A percentile compares a stretch with the other conserved stretches of the same genome.
These are phyloP conservation scores for Thyatira batis DNA, from an alignment of 2,888 invertebrate genomes.

Conservation along the genomic window DNA sequence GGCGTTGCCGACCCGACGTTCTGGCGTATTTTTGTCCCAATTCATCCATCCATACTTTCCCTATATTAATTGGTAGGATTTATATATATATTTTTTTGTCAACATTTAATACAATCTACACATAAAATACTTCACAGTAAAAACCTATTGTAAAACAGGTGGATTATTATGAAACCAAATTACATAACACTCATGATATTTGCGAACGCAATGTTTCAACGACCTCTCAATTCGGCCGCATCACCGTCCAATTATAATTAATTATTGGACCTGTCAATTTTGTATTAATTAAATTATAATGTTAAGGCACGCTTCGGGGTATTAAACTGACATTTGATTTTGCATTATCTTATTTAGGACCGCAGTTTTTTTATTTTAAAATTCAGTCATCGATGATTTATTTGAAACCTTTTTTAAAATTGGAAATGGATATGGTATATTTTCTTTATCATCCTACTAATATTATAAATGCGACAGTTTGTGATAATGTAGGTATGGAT, in stretches of 20 bases:
- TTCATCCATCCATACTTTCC: too few relatives aligned
- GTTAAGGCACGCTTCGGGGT: conserved; percentile 26
- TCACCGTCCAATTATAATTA: conserved; percentile 44
- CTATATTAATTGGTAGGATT: too few relatives aligned
- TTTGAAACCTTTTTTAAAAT: too few relatives aligned
- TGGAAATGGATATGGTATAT: too few relatives aligned
- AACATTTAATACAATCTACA: not conserved
- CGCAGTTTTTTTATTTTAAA: conserved; percentile 15
- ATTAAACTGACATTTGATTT: conserved; percentile 28
- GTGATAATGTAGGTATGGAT: not conserved
- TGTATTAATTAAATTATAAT: conserved; percentile 47
- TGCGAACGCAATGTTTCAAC: conserved; percentile 19
- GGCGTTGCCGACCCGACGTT: not conserved
- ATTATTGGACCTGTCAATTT: conserved; percentile 57
- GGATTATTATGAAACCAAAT: conserved; percentile 15
- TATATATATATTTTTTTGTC: too few relatives aligned
- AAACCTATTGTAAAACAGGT: conserved; percentile 6
- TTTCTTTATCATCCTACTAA: too few relatives aligned
- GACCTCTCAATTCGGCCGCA: conserved; percentile 29
- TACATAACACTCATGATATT: conserved; percentile 23
- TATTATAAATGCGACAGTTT: too few relatives aligned
- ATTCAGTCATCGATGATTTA: not conserved
- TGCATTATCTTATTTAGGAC: conserved; percentile 4
- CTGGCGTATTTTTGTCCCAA: too few relatives aligned
- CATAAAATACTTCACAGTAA: not conserved